Percentiles rank a stretch among this genome's conserved stretches.
Conservation (phyloP, 2,888 invertebrate genomes). For the Muschampia plurimacula region DNA sequence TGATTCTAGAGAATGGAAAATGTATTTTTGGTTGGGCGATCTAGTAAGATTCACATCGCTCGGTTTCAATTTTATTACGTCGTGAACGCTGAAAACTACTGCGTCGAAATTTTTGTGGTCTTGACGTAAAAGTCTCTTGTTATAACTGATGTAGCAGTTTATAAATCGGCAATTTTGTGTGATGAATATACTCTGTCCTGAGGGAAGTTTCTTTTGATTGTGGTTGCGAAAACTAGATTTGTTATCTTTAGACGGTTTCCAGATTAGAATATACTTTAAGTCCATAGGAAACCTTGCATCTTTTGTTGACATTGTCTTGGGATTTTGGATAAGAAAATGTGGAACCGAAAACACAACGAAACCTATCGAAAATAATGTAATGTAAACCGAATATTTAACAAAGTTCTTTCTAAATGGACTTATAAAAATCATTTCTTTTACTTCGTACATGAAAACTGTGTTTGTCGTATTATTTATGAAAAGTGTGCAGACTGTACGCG, state of each 20-base stretch:
- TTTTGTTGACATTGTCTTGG: conserved; percentile 8
- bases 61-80: conserved; percentile 54
- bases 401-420: conserved; percentile 43
- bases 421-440: conserved; percentile 62
- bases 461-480: neutral
- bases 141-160: conserved; percentile 73
- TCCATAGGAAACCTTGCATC: conserved; percentile 60
- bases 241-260: conserved; percentile 51
- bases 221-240: too few relatives aligned
- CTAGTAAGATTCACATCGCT: conserved; percentile 55
- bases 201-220: neutral
- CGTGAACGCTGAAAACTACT: conserved; percentile 63
- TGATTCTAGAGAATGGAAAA: conserved; percentile 69
- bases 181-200: conserved; percentile 65
- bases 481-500: conserved; percentile 18
- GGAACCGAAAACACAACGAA: conserved; percentile 57
- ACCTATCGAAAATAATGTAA: conserved; percentile 44
- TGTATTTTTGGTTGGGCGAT: conserved; percentile 63
- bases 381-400: conserved; percentile 4
- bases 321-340: conserved; percentile 47
- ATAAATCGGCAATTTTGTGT: conserved; percentile 65
- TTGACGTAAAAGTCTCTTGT: conserved; percentile 54
- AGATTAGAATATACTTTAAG: conserved; percentile 73
- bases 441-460: conserved; percentile 52
- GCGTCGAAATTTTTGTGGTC: conserved; percentile 67